Conservation (phyloP, 2,113 vertebrate genomes). For the Tupaia tana region DNA sequence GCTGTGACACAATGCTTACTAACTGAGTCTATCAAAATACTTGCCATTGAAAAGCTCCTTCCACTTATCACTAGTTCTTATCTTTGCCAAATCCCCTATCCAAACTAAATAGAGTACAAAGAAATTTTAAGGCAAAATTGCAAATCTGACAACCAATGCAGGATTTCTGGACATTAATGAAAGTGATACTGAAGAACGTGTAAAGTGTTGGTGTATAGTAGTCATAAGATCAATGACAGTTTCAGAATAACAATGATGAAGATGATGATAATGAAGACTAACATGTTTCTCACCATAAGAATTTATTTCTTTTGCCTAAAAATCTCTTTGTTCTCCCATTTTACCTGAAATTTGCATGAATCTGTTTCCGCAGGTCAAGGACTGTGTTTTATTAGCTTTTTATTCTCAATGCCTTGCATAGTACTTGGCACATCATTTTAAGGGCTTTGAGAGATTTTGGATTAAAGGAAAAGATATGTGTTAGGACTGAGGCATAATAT, state of each 20-base stretch:
- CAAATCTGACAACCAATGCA: background rate
- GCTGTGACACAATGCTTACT: background rate
- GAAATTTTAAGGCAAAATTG: slow-evolving; percentile 16
- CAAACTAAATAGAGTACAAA: background rate
- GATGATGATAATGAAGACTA: background rate
- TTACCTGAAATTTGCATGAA: background rate
- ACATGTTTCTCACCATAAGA: background rate
- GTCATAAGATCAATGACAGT: background rate
- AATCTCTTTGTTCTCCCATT: background rate
- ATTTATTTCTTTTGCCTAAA: background rate
- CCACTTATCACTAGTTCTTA: background rate
- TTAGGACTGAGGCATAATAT: no score
- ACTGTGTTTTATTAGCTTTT: background rate
- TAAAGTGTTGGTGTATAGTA: background rate
- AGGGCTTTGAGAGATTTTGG: background rate
- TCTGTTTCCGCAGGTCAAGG: background rate
- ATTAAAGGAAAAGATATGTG: no score
- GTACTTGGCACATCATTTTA: background rate
- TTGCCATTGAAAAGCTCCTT: background rate
- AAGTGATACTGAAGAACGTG: background rate
- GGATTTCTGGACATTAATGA: background rate
- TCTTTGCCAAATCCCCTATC: background rate
- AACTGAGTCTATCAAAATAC: background rate
- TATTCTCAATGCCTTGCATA: background rate
- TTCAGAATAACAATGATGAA: background rate